phyloP scores from a whole-genome alignment of 1,140 invertebrate species.

The Papilio glaucus region DNA sequence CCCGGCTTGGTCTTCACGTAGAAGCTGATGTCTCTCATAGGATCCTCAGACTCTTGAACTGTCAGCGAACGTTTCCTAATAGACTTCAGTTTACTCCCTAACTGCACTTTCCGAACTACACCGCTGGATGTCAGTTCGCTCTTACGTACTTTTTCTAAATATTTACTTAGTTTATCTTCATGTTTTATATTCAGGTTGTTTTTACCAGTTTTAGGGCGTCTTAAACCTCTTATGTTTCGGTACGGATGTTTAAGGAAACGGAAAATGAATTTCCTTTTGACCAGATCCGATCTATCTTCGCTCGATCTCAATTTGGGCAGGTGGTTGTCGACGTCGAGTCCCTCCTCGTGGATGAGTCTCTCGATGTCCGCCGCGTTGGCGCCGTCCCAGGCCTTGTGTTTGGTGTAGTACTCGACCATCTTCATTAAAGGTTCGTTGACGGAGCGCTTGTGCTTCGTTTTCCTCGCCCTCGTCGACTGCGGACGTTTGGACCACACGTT shows the following conservation, averaged over 20 bases:
- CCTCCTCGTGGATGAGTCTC: conserved; percentile 30
- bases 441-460: conserved; percentile 50
- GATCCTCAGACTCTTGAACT: conserved; percentile 47
- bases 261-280: neutral
- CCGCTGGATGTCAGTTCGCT: conserved; percentile 44
- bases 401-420: conserved; percentile 61
- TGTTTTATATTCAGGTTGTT: neutral
- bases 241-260: neutral
- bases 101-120: conserved; percentile 5
- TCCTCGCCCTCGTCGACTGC: neutral
- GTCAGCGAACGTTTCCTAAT: conserved; percentile 24
- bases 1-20: conserved; percentile 58
- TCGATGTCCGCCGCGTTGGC: conserved; percentile 44
- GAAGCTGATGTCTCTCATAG: conserved; percentile 58
- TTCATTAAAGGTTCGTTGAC: conserved; percentile 51
- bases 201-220: neutral
- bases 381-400: conserved; percentile 65
- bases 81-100: neutral
- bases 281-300: neutral
- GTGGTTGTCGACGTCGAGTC: conserved; percentile 45
- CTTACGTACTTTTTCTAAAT: conserved; percentile 15
- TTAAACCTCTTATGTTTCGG: neutral
- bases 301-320: neutral
- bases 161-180: conserved; percentile 8
- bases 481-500: too few species aligned